Evolutionary conservation across 2,797 vertebrate species (phyloP).

Genomic region (Miichthys miiuy): DNA sequence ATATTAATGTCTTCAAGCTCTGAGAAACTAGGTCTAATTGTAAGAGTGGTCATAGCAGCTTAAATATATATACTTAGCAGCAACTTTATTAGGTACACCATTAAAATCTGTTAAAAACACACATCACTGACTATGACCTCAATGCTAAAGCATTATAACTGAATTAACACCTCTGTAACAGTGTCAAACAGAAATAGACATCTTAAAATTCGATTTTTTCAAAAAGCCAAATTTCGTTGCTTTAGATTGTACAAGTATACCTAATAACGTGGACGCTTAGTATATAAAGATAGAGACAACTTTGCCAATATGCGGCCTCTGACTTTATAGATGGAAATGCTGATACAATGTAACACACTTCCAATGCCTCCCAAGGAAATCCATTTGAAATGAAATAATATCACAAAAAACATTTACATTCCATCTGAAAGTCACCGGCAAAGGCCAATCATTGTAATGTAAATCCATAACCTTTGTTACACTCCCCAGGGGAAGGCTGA

Average conservation of each 20-base stretch:
- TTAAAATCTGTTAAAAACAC: too few relatives aligned
- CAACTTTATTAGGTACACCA: too few relatives aligned
- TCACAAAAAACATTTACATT: conserved; percentile 44
- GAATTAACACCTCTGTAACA: too few relatives aligned
- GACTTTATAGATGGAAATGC: not conserved
- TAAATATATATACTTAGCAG: too few relatives aligned
- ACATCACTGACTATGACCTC: too few relatives aligned
- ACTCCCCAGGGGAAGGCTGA: conserved; percentile 46
- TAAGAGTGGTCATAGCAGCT: too few relatives aligned
- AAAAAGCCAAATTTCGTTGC: not conserved
- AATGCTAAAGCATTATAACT: too few relatives aligned
- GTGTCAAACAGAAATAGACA: not conserved
- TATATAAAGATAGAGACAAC: too few relatives aligned
- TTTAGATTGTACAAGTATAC: not conserved
- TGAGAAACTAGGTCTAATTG: too few relatives aligned
- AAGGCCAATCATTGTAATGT: conserved; percentile 67
- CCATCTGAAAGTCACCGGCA: conserved; percentile 34
- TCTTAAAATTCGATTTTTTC: not conserved
- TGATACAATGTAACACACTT: conserved; percentile 7
- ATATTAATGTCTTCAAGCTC: too few relatives aligned
- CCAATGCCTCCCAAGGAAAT: not conserved
- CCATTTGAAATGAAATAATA: conserved; percentile 11
- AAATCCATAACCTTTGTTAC: conserved; percentile 68
- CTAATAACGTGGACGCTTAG: not conserved
- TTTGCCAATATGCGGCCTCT: too few relatives aligned